Percentiles rank a stretch among this genome's conserved stretches.
Conservation (phyloP, 2,113 vertebrate genomes). For the Triplophysa rosa region DNA sequence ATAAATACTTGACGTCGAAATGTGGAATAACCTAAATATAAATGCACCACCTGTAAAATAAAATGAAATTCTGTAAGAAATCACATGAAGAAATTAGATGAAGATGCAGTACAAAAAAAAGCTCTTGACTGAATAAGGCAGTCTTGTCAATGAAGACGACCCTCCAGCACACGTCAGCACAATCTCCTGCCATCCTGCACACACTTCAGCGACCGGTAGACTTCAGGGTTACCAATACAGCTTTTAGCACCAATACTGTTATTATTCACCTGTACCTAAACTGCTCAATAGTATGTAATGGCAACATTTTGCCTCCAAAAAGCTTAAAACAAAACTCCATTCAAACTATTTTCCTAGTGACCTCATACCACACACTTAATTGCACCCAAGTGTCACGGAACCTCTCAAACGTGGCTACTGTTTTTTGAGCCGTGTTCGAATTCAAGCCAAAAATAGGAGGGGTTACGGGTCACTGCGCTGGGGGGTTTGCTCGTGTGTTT, state of each 20-base stretch:
- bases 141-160: constrained; percentile 16
- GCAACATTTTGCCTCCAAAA: background rate
- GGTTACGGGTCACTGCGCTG: constrained; percentile 22
- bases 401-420: background rate
- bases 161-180: constrained; percentile 21
- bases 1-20: too few relatives aligned
- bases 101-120: constrained; percentile 23
- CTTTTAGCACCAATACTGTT: too few relatives aligned
- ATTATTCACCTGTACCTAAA: background rate
- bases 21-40: too few relatives aligned
- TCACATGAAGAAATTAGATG: background rate
- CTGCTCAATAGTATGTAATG: background rate
- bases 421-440: background rate
- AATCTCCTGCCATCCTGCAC: background rate
- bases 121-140: constrained; percentile 3
- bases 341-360: constrained; percentile 9
- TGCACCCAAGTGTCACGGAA: constrained; percentile 1
- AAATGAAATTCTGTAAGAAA: too few relatives aligned
- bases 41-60: background rate
- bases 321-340: constrained; percentile 13
- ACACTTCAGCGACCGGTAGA: background rate
- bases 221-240: constrained; percentile 11
- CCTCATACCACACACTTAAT: constrained; percentile 9
- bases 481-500: background rate
- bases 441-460: constrained; percentile 22